Base-by-base conservation (phyloP, 2,797 vertebrate species). In the Gallinago nigripennis region DNA sequence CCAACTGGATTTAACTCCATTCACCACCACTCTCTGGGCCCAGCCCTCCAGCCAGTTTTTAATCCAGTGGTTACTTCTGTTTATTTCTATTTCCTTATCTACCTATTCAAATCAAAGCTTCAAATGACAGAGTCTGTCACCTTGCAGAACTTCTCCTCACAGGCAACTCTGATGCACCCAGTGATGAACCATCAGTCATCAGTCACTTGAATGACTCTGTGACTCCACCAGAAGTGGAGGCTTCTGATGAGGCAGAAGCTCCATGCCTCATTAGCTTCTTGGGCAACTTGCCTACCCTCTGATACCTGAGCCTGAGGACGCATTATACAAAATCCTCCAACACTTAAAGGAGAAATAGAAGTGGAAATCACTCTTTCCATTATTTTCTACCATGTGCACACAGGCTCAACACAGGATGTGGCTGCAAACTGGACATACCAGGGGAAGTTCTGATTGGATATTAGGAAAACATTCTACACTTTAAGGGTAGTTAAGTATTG, bases 131-230 rank as follows among this genome's bases (percentile, higher is more conserved):
- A 76, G 6, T 5, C 39, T 65, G 30, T 33, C 45, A 83, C 31
- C 27, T 64, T 72, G 43, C 78, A 84, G 78, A 84, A 63, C 51
- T 60, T 77, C 24, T 88, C 24, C 45, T 19, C 30, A 33, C 21
- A 50, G 30, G 13, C 41, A 65, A 6, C 3, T 18, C 35, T 65
- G 13, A 19, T 60, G 30, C 30, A 9, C 20, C 15, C 79, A 86
- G 23, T 0, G 11, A 85, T 25, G 24, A 82, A 16, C 16, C 11
- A 8, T 15, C 0, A 0, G 8, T 17, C 48, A 78, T 17, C 17
- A 57, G 21, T 24, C 8, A 1, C 10, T 68, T 35, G 35, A 39
- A 30, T 45, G 19, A 35, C 39, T 21, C 9, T 45, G 28, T 71
- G 65, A 45, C 6, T 63, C 35, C 28, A 18, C 10, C 1, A 64